Evolutionary conservation across 2,888 invertebrate genomes (phyloP), one percentile per base, ranked within the genome.

Genomic region (Cephus rjabovi): DNA sequence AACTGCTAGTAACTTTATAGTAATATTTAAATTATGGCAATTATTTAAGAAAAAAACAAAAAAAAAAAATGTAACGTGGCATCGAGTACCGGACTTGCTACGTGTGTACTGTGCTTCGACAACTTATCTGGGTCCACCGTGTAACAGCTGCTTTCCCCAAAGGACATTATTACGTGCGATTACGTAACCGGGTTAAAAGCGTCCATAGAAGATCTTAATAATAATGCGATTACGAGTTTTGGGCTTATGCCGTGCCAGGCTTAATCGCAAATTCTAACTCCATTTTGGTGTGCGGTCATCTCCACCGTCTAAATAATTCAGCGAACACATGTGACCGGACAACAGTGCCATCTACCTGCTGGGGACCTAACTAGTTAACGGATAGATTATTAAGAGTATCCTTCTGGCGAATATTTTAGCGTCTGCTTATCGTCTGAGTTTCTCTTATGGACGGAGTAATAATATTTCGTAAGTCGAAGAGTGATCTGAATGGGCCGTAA

Each of bases 251-350:
- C 76, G 76, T 79, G 77, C 81, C 82, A 79, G 80, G 80, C 81
- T 82, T 85, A 85, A 86, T 86, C 81, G 83, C 83, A 85, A 86
- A 86, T 86, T 86, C 84, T 84, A 85, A 86, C 86, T 86, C 82
- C 83, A 85, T 86, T 86, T 84, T 84, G 84, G 83, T 81, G 86
- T 79, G 82, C 86, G 85, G 83, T 86, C 86, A 83, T 86, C 86
- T 86, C 86, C 71, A 34, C 79, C 81, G 77, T 80, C 83, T 86
- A 86, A 86, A 83, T 86, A 86, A 86, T 86, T 86, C 84, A 86
- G 31, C 77, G 81, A 79, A 83, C 86, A 86, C 83, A 86, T 86
- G 86, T 83, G 85, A 84, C 86, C 84, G 79, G 70, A 69, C 82
- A 68, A 75, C 79, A 56, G 71, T 12, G 33, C 78, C 77, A 75